A percentile compares a stretch with the other conserved stretches of the same genome.
phyloP scores from a whole-genome alignment of 2,113 vertebrate species.

The Ciconia boyciana region DNA sequence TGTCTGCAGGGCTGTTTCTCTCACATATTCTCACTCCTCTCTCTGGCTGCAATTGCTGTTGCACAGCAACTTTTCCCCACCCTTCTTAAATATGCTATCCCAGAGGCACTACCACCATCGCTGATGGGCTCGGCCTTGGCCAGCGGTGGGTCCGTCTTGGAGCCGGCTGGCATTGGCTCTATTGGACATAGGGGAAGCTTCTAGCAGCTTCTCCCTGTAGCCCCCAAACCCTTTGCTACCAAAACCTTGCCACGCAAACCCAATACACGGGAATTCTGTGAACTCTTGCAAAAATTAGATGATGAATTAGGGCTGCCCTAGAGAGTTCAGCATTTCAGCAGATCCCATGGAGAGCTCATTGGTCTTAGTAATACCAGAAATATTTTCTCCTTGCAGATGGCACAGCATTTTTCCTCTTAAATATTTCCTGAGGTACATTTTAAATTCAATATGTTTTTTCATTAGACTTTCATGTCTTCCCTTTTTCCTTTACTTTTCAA shows the following conservation, averaged over 20 bases:
- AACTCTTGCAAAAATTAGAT: slow-evolving; percentile 7
- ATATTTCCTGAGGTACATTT: slow-evolving; percentile 1
- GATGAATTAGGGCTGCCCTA: not conserved
- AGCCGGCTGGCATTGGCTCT: not conserved
- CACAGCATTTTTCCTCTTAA: not conserved
- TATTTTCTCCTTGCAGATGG: not conserved
- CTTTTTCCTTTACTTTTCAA: not conserved
- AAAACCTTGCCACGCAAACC: not conserved
- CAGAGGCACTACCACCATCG: not conserved
- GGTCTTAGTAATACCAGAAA: not conserved
- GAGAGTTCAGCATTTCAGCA: slow-evolving; percentile 1
- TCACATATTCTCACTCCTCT: not conserved
- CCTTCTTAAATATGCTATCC: not conserved
- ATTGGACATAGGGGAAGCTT: not conserved
- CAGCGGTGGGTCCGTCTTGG: not conserved
- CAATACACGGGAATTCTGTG: not conserved
- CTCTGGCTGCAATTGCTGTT: too few relatives aligned
- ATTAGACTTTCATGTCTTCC: not conserved
- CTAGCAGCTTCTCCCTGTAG: not conserved
- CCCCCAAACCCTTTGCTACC: not conserved
- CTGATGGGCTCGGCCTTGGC: not conserved
- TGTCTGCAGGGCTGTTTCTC: not conserved
- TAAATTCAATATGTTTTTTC: not conserved
- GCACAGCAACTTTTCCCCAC: not conserved
- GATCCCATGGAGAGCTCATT: not conserved